phyloP scores from a whole-genome alignment of 2,888 invertebrate genomes.

The Xestia c-nigrum region DNA sequence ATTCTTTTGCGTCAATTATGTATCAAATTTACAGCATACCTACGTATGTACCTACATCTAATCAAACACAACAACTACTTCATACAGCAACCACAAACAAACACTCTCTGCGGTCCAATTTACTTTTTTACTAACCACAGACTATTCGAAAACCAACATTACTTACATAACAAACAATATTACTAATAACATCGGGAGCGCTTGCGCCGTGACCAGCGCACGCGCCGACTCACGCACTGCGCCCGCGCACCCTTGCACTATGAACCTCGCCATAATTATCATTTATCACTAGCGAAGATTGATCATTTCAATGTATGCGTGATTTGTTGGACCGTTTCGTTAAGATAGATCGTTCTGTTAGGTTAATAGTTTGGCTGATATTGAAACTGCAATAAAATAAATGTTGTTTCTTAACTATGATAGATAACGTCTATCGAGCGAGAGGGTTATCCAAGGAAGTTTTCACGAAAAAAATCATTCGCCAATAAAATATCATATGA shows the following conservation, averaged over 20 bases:
- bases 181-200: constrained; percentile 60
- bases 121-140: constrained; percentile 63
- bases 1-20: not conserved
- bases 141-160: constrained; percentile 54
- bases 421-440: constrained; percentile 29
- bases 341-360: constrained; percentile 54
- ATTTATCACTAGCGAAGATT: constrained; percentile 71
- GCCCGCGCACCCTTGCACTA: constrained; percentile 71
- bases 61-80: constrained; percentile 3
- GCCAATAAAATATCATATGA: not conserved
- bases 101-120: constrained; percentile 65
- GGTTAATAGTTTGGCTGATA: constrained; percentile 41
- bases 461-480: not conserved
- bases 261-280: constrained; percentile 71
- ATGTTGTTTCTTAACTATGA: constrained; percentile 58
- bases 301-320: constrained; percentile 63
- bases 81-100: constrained; percentile 53
- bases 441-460: not conserved
- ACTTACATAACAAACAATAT: constrained; percentile 63
- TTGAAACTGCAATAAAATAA: constrained; percentile 56
- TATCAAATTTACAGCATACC: not conserved
- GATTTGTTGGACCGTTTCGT: constrained; percentile 64
- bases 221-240: constrained; percentile 74
- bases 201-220: constrained; percentile 69
- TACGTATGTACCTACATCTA: not conserved